Evolutionary conservation across 2,113 vertebrate species (phyloP).

Genomic region (Centropus bengalensis): DNA sequence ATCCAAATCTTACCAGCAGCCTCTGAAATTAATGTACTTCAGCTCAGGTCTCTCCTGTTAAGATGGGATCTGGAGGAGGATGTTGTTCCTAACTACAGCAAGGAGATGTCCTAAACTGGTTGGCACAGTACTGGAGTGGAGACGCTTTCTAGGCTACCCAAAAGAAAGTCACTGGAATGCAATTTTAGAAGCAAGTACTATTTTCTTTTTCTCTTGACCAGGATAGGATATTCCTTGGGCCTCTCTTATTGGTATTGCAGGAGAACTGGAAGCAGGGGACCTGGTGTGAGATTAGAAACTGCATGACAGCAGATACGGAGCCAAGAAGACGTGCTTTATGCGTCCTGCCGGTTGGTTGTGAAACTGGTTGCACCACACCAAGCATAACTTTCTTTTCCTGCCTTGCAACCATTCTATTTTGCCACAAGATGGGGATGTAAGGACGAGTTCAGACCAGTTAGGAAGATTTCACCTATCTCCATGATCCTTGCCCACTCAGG

Average conservation of each 20-base stretch:
- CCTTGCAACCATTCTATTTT: neutral
- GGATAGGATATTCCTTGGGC: neutral
- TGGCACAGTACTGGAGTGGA: neutral
- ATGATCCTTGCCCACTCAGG: neutral
- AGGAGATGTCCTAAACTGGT: neutral
- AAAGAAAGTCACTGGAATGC: neutral
- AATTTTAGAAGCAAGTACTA: neutral
- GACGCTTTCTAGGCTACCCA: neutral
- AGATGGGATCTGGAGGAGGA: fast-evolving
- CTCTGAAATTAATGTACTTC: neutral
- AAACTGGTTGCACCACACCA: neutral
- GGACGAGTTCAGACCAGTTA: neutral
- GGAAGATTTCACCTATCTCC: neutral
- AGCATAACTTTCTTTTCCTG: fast-evolving
- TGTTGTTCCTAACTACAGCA: neutral
- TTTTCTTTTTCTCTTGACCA: neutral
- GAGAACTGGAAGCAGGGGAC: neutral
- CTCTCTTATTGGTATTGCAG: neutral
- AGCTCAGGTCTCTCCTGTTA: neutral
- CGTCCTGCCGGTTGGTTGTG: fast-evolving
- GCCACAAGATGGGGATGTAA: slow-evolving; percentile 50
- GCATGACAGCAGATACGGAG: neutral
- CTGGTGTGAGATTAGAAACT: neutral
- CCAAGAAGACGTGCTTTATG: neutral
- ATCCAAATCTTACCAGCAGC: neutral